A percentile compares a stretch with the other conserved stretches of the same genome.
phyloP scores from a whole-genome alignment of 2,888 invertebrate genomes.

The Rhaphigaster nebulosa region DNA sequence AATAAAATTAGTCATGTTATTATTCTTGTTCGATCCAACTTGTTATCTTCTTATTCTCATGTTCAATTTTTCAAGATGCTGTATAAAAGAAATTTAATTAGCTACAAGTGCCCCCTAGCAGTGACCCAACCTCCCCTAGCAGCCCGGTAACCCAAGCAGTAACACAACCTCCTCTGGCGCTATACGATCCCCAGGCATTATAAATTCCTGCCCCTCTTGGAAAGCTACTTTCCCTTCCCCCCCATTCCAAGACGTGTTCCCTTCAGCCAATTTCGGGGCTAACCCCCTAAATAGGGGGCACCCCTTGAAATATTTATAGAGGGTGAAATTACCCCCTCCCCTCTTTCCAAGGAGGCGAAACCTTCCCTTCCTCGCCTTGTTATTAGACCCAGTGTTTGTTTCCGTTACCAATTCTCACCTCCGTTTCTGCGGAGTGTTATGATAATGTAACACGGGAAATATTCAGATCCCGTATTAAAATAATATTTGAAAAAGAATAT shows the following conservation, averaged over 20 bases:
- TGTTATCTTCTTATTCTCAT: no score
- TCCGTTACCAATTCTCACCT: constrained; percentile 6
- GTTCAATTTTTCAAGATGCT: no score
- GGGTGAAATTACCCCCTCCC: constrained; percentile 24
- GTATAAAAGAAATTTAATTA: not conserved
- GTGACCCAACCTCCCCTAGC: not conserved
- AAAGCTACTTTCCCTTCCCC: not conserved
- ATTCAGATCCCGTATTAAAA: not conserved
- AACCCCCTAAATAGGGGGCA: not conserved
- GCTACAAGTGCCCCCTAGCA: not conserved
- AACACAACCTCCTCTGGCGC: not conserved
- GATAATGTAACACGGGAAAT: not conserved
- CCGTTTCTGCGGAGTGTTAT: not conserved
- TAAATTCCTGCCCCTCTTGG: not conserved
- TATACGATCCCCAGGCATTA: not conserved
- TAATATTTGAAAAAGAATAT: no score
- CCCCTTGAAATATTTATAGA: constrained; percentile 21
- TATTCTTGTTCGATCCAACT: no score
- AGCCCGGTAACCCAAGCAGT: not conserved
- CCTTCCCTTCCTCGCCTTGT: not conserved
- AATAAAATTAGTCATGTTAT: no score
- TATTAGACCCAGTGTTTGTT: constrained; percentile 10
- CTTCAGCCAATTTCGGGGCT: constrained; percentile 10
- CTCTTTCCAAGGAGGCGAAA: not conserved
- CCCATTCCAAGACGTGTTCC: not conserved